These are phyloP conservation scores for Jacana jacana DNA, from an alignment of 2,113 vertebrate species.

Conservation along the genomic window DNA sequence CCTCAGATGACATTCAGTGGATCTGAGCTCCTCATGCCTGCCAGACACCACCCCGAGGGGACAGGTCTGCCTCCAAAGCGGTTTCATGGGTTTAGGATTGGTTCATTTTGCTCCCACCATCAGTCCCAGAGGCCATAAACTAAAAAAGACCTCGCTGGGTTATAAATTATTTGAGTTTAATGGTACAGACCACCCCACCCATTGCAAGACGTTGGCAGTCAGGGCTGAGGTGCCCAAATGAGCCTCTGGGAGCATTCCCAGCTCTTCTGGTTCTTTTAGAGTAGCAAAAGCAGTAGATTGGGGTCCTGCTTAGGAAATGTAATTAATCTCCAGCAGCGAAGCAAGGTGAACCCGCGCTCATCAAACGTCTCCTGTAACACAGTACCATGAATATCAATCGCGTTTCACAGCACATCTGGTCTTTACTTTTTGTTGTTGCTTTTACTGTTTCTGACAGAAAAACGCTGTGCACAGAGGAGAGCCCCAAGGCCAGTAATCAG, in stretches of 20 bases:
- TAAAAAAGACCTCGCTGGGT: background rate
- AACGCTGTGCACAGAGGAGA: background rate
- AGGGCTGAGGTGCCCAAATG: background rate
- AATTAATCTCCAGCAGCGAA: background rate
- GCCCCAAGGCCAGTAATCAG: background rate
- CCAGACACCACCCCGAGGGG: background rate
- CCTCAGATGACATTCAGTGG: background rate
- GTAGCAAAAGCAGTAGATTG: background rate
- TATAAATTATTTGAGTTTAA: background rate
- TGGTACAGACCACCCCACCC: background rate
- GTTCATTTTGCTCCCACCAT: background rate
- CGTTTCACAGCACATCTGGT: background rate
- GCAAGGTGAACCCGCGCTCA: background rate
- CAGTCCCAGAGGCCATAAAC: background rate
- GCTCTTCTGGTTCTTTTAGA: background rate
- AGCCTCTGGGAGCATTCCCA: background rate
- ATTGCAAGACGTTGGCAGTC: background rate
- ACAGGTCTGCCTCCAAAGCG: fast-evolving
- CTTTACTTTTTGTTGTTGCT: background rate
- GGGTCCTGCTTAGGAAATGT: background rate
- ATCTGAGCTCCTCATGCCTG: too few relatives aligned
- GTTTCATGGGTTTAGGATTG: background rate
- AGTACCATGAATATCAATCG: background rate
- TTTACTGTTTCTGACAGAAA: background rate
- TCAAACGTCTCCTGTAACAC: background rate